These are phyloP conservation scores for Anoplolepis gracilipes DNA, from an alignment of 1,140 invertebrate genomes.

Conservation along the genomic window DNA sequence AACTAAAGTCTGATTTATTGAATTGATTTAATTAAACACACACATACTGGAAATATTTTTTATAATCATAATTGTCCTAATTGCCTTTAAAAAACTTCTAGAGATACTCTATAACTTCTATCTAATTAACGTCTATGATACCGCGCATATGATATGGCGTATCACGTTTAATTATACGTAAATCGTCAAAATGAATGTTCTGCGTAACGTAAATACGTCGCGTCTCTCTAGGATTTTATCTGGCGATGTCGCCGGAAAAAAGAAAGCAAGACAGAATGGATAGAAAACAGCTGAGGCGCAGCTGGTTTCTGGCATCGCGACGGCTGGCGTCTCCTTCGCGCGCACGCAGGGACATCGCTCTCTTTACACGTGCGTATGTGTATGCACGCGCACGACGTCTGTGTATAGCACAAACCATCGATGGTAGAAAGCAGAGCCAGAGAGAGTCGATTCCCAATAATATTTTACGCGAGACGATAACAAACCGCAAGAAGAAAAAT, in stretches of 20 bases:
- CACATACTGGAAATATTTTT: background rate
- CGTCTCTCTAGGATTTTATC: conserved; percentile 70
- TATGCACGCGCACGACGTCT: conserved; percentile 34
- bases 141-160: background rate
- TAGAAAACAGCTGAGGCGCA: conserved; percentile 83
- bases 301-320: conserved; percentile 81
- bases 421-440: conserved; percentile 69
- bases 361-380: conserved; percentile 6
- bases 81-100: no score
- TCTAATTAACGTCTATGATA: background rate
- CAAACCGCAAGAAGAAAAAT: conserved; percentile 52
- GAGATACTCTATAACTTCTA: background rate
- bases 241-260: conserved; percentile 64
- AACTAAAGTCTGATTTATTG: background rate
- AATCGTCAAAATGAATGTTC: conserved; percentile 9
- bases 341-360: conserved; percentile 50
- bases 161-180: conserved; percentile 26
- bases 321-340: conserved; percentile 75
- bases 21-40: background rate
- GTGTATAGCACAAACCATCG: conserved; percentile 62
- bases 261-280: conserved; percentile 74
- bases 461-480: conserved; percentile 52
- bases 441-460: conserved; percentile 55
- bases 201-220: conserved; percentile 35
- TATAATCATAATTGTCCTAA: background rate